Base-by-base conservation (phyloP, 2,797 vertebrate genomes). In the Astyanax mexicanus region DNA sequence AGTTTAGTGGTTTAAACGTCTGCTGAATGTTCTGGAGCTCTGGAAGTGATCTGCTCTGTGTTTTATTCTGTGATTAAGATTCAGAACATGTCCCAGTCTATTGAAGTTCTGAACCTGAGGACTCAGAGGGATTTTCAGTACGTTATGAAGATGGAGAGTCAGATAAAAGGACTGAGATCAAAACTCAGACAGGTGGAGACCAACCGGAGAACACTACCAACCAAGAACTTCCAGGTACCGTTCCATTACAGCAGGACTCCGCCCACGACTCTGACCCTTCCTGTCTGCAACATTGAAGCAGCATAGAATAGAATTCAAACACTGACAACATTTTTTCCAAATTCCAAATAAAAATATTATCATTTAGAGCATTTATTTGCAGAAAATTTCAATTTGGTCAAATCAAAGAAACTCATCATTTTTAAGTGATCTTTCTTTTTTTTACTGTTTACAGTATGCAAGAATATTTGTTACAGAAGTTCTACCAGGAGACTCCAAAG, bases 61-160 rank as follows among this genome's bases (percentile, higher is more conserved):
- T 17, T 51, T 69, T 54, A 21, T n/a, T 27, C 37, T 70, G 7
- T 11, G 49, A 27, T 69, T 69, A 27, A 99, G 97, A 97, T 99
- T 81, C 97, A 99, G 91, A 99, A 99, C 85, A 99, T 99, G 97
- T 98, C 97, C 69, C 97, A 98, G 38, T 98, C 97, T 74, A 98
- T 99, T 71, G 97, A 99, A 91, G 96, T 99, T 78, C 89, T 99
- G 90, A 99, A 99, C 84, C 89, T 99, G 72, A 92, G 97, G 42
- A 99, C 97, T 45, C 96, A 99, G 91, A 96, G 97, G 84, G 98
- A 99, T 91, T 99, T 98, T 87, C 98, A 99, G 83, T 99, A 98
- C 58, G 97, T 99, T 85, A 95, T 98, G 86, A 99, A 98, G 93
- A 99, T 98, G 97, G 97, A 99, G 91, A 98, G 94, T 17, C 97